phyloP scores from a whole-genome alignment of 2,797 vertebrate genomes.

The Cryptoprocta ferox region DNA sequence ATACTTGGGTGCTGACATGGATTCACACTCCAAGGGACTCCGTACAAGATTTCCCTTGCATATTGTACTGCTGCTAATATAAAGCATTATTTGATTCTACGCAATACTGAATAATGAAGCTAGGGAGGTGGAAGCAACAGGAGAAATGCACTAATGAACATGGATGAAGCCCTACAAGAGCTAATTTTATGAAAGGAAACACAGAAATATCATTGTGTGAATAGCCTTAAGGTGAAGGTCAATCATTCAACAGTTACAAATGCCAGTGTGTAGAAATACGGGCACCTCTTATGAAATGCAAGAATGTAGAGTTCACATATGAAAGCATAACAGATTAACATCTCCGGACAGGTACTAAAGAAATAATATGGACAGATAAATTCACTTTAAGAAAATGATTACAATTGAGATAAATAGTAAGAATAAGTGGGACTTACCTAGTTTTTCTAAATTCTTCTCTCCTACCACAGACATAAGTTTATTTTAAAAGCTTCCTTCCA shows the following conservation, averaged over 20 bases:
- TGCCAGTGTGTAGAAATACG: background rate
- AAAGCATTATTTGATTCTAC: background rate
- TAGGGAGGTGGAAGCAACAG: background rate
- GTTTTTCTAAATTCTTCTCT: slow-evolving; percentile 35
- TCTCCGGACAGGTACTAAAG: background rate
- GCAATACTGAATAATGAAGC: background rate
- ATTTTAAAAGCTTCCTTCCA: slow-evolving; percentile 9
- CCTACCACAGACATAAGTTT: background rate
- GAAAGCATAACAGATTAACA: slow-evolving; percentile 2
- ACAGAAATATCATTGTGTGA: background rate
- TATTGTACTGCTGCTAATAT: background rate
- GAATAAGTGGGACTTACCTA: background rate
- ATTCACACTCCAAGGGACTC: background rate
- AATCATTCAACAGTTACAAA: slow-evolving; percentile 6
- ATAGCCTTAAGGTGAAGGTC: background rate
- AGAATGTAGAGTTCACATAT: background rate
- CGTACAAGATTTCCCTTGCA: background rate
- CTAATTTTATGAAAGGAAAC: background rate
- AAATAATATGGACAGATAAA: background rate
- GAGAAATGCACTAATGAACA: background rate
- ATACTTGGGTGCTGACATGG: background rate
- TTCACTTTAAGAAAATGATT: slow-evolving; percentile 47
- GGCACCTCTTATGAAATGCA: background rate
- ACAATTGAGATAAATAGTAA: background rate
- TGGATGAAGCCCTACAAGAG: background rate